These are phyloP conservation scores for Pseudorasbora parva DNA, from an alignment of 2,113 vertebrate genomes.

Conservation along the genomic window DNA sequence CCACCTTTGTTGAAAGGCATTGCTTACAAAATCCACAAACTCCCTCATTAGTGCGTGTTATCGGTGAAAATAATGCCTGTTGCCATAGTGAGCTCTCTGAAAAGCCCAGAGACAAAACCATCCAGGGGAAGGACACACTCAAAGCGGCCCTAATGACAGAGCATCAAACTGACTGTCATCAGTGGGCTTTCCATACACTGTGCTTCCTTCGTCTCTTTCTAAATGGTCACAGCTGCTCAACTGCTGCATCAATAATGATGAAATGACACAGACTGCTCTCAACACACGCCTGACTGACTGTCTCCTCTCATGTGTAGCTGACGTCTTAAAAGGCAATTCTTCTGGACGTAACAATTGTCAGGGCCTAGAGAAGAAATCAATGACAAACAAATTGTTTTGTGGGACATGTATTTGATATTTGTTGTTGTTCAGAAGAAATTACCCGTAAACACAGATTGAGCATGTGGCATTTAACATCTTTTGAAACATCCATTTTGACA, in stretches of 20 bases:
- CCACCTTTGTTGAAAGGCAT: constrained; percentile 30
- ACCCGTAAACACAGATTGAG: background rate
- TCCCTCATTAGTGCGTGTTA: constrained; percentile 64
- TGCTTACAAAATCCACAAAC: constrained; percentile 16
- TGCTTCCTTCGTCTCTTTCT: constrained; percentile 58
- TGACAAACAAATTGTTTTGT: constrained; percentile 53
- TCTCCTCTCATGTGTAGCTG: constrained; percentile 47
- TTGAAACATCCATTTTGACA: background rate
- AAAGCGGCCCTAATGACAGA: constrained; percentile 65
- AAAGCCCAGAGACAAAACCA: constrained; percentile 64
- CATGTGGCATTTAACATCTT: background rate
- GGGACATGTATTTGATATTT: constrained; percentile 9
- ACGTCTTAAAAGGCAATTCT: constrained; percentile 75
- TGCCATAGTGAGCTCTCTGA: constrained; percentile 76
- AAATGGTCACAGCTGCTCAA: constrained; percentile 51
- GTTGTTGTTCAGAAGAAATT: constrained; percentile 24
- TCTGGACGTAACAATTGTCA: constrained; percentile 56
- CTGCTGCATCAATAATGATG: constrained; percentile 59
- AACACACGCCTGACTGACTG: constrained; percentile 19
- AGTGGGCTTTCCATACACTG: constrained; percentile 69
- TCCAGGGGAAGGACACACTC: constrained; percentile 60
- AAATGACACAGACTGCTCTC: constrained; percentile 68
- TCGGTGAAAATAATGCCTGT: constrained; percentile 68
- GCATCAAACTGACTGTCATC: constrained; percentile 78
- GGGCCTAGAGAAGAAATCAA: constrained; percentile 64